phyloP scores from a whole-genome alignment of 2,113 vertebrate species.

The Sigmodon hispidus region DNA sequence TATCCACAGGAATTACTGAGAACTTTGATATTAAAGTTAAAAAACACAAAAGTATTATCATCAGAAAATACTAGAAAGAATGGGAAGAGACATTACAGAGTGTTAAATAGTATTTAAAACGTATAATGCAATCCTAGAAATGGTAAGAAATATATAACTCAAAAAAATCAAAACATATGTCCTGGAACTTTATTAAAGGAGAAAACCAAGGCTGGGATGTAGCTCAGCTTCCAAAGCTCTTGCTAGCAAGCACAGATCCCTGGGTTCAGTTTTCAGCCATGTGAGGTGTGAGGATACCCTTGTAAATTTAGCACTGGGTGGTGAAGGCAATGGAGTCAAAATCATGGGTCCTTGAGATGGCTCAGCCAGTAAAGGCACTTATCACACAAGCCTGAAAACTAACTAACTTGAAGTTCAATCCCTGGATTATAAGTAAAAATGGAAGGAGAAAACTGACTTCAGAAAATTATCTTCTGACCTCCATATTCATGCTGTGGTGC shows the following conservation, averaged over 20 bases:
- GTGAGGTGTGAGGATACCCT: neutral
- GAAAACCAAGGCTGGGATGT: neutral
- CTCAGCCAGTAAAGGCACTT: neutral
- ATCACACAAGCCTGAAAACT: neutral
- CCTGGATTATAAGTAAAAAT: neutral
- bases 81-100: neutral
- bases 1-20: too few relatives aligned
- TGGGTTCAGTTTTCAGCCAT: neutral
- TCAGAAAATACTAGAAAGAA: neutral
- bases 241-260: neutral
- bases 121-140: neutral
- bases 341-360: neutral
- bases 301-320: neutral
- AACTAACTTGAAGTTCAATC: neutral
- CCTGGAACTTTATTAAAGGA: neutral
- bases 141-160: neutral
- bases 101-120: neutral
- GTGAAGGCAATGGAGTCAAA: neutral
- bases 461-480: neutral
- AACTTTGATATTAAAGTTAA: neutral
- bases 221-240: neutral
- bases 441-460: neutral
- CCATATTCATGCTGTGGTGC: neutral
- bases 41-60: neutral
- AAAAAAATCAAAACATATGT: neutral